These are phyloP conservation scores for Drosophila paulistorum DNA, from an alignment of 1,140 invertebrate species.

Conservation along the genomic window DNA sequence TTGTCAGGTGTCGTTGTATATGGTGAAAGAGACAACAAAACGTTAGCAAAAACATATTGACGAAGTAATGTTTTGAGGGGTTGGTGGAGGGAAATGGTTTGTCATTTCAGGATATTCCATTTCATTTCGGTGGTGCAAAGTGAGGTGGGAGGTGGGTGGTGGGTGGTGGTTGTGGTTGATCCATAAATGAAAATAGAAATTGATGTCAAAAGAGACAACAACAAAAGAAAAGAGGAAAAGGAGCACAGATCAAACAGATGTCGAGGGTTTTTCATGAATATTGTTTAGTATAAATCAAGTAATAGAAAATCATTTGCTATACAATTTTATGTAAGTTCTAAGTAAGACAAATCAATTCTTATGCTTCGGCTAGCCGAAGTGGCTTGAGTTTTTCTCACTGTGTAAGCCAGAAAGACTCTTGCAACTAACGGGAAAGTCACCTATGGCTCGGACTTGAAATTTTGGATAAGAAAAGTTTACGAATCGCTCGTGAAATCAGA, in stretches of 20 bases:
- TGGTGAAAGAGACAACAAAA: constrained; percentile 74
- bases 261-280: constrained; percentile 6
- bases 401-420: too few relatives aligned
- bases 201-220: constrained; percentile 43
- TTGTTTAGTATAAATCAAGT: constrained; percentile 18
- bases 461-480: too few relatives aligned
- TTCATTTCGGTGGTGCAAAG: not conserved
- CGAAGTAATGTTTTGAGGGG: constrained; percentile 27
- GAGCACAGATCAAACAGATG: constrained; percentile 72
- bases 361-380: not conserved
- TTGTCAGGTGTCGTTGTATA: constrained; percentile 37
- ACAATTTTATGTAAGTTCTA: not conserved
- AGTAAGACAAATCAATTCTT: too few relatives aligned
- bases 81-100: constrained; percentile 9
- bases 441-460: too few relatives aligned
- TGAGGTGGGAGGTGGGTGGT: constrained; percentile 10
- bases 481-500: too few relatives aligned
- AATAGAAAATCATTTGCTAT: constrained; percentile 1
- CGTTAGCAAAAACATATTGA: constrained; percentile 63
- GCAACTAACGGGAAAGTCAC: too few relatives aligned
- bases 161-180: not conserved
- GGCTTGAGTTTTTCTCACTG: not conserved
- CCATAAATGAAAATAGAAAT: constrained; percentile 48
- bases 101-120: not conserved
- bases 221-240: constrained; percentile 35